phyloP scores from a whole-genome alignment of 2,888 invertebrate genomes.

The Griposia aprilina region DNA sequence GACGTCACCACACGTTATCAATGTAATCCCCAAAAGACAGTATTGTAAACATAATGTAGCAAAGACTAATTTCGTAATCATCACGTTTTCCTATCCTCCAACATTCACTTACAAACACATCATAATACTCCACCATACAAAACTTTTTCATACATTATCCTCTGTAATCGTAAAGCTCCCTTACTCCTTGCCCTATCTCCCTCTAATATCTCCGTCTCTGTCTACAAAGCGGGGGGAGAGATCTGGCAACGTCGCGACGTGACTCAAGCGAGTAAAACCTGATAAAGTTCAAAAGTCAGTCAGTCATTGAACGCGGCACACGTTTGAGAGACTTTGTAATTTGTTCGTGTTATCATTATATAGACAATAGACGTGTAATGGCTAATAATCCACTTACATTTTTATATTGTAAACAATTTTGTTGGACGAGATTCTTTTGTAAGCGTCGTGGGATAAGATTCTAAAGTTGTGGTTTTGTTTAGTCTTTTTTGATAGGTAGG shows the following conservation, averaged over 20 bases:
- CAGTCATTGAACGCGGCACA: slow-evolving; percentile 9
- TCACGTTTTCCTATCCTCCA: background rate
- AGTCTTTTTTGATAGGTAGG: slow-evolving; percentile 22
- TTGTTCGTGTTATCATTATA: slow-evolving; percentile 51
- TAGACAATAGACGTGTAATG: slow-evolving; percentile 68
- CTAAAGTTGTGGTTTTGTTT: slow-evolving; percentile 40
- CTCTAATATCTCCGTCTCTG: slow-evolving; percentile 64
- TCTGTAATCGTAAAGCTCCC: slow-evolving; percentile 68
- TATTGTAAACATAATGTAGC: slow-evolving; percentile 14
- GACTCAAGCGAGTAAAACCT: slow-evolving; percentile 63
- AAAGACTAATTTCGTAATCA: slow-evolving; percentile 5
- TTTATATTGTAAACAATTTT: slow-evolving; percentile 70
- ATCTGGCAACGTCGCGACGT: slow-evolving; percentile 79
- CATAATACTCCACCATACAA: slow-evolving; percentile 42
- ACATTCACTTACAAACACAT: slow-evolving; percentile 17
- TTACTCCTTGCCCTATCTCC: slow-evolving; percentile 70
- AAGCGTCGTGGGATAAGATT: slow-evolving; percentile 11
- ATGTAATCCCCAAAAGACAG: slow-evolving; percentile 14
- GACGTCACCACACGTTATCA: slow-evolving; percentile 35
- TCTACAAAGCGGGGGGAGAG: slow-evolving; percentile 76
- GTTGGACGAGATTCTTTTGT: slow-evolving; percentile 52
- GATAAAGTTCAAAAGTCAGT: slow-evolving; percentile 66
- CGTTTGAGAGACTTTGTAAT: slow-evolving; percentile 37
- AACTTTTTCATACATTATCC: slow-evolving; percentile 66
- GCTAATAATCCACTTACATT: slow-evolving; percentile 68